phyloP scores from a whole-genome alignment of 2,797 vertebrate genomes.

The Okamejei kenojei region DNA sequence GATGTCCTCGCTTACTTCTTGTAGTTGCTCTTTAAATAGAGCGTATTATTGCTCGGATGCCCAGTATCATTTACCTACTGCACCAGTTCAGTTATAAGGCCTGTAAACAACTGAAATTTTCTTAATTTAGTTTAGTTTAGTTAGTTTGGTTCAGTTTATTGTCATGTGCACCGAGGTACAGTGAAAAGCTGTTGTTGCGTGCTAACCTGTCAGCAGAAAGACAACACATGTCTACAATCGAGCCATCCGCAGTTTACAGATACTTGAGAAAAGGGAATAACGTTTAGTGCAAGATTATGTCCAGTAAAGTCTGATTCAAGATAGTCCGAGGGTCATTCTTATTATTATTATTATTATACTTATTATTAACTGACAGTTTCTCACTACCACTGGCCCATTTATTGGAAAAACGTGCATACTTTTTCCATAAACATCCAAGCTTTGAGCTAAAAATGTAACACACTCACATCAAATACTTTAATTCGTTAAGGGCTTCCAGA shows the following conservation, averaged over 20 bases:
- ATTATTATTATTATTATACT: no score
- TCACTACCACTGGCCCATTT: neutral
- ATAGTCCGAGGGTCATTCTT: no score
- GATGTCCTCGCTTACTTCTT: neutral
- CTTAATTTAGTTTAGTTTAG: neutral
- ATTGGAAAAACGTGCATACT: neutral
- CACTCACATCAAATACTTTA: neutral
- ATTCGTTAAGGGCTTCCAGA: neutral
- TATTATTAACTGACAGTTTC: neutral
- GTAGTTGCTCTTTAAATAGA: neutral
- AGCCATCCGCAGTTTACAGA: no score
- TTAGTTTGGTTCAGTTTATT: no score
- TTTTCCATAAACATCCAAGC: constrained; percentile 7
- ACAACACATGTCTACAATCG: no score
- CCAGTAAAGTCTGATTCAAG: no score
- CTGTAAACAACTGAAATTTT: neutral
- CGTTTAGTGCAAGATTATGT: no score
- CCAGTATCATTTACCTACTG: neutral
- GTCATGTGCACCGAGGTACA: no score
- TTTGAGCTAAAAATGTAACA: neutral
- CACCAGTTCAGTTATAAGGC: neutral
- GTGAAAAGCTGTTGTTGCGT: no score
- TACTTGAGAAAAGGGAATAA: no score
- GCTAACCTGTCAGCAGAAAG: no score
- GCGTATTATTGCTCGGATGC: neutral